phyloP scores from a whole-genome alignment of 2,888 invertebrate genomes.

The Candidula unifasciata region DNA sequence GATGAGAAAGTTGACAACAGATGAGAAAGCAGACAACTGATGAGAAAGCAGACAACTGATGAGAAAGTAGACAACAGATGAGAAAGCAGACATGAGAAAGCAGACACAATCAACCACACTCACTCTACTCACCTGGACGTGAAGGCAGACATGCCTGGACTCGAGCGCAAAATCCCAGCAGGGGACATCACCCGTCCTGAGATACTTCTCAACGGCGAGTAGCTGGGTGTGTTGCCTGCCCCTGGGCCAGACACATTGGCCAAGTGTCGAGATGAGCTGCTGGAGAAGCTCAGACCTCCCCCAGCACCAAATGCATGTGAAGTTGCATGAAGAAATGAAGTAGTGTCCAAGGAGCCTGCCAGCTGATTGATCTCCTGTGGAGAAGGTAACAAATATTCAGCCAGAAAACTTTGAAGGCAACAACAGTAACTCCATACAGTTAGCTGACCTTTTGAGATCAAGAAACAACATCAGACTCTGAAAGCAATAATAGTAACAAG shows the following conservation, averaged over 20 bases:
- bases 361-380: conserved; percentile 41
- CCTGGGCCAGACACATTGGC: conserved; percentile 72
- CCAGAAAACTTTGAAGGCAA: no score
- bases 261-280: conserved; percentile 64
- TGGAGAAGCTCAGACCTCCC: conserved; percentile 57
- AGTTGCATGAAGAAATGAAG: conserved; percentile 31
- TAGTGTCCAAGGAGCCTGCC: conserved; percentile 19
- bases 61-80: background rate
- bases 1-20: background rate
- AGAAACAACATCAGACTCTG: no score
- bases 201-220: conserved; percentile 72
- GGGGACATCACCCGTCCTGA: conserved; percentile 75
- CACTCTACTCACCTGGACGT: conserved; percentile 49
- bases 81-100: background rate
- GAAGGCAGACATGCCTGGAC: conserved; percentile 59
- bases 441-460: no score
- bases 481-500: no score
- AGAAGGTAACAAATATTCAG: background rate
- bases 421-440: no score
- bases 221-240: conserved; percentile 54
- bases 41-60: no score
- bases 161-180: conserved; percentile 58
- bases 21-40: background rate
- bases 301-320: background rate
- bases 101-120: background rate